A percentile compares a stretch with the other conserved stretches of the same genome.
phyloP scores from a whole-genome alignment of 2,888 invertebrate genomes.

The Caenorhabditis doughertyi region DNA sequence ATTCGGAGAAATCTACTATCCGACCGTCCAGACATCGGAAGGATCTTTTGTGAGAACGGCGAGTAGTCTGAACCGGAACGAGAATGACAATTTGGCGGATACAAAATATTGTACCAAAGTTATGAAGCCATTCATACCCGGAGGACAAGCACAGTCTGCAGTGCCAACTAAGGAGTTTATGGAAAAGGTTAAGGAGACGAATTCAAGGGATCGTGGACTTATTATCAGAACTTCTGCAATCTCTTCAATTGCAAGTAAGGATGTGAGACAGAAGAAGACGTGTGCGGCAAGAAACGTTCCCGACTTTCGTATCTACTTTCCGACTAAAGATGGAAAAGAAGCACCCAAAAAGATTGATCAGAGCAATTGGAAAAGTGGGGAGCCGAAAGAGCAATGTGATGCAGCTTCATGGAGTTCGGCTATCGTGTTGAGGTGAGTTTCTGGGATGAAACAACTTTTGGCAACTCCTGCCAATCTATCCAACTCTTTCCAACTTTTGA shows the following conservation, averaged over 20 bases:
- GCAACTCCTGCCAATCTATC: too few relatives aligned
- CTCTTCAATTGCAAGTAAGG: too few relatives aligned
- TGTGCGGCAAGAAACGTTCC: too few relatives aligned
- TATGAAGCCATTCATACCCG: background rate
- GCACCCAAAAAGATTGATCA: background rate
- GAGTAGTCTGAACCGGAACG: background rate
- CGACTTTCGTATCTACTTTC: too few relatives aligned
- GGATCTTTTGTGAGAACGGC: conserved; percentile 4
- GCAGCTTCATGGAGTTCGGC: conserved; percentile 17
- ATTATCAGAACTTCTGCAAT: too few relatives aligned
- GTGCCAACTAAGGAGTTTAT: too few relatives aligned
- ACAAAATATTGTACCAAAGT: background rate
- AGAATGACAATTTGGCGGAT: background rate
- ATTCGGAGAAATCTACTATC: conserved; percentile 4
- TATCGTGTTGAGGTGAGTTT: background rate
- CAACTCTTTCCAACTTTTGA: too few relatives aligned
- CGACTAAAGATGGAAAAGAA: background rate
- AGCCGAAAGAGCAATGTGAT: conserved; percentile 10
- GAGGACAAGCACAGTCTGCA: background rate
- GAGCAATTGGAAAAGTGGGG: background rate
- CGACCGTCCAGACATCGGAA: background rate
- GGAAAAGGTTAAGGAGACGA: too few relatives aligned
- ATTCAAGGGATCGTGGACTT: too few relatives aligned
- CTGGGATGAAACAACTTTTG: too few relatives aligned
- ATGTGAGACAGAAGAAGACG: too few relatives aligned